phyloP scores from a whole-genome alignment of 2,113 vertebrate genomes.

The Melozone crissalis region DNA sequence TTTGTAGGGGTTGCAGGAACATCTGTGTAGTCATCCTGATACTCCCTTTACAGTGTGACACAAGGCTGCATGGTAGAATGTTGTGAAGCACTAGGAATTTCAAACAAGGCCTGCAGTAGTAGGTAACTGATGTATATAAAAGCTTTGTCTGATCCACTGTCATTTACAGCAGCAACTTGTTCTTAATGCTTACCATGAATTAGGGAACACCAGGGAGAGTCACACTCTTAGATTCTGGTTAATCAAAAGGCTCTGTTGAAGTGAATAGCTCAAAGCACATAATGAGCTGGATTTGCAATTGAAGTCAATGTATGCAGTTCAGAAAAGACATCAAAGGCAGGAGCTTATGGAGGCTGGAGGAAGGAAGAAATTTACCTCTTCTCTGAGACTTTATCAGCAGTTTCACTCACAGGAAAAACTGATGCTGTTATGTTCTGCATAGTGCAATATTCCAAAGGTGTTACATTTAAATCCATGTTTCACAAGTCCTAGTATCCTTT shows the following conservation, averaged over 20 bases:
- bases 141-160: neutral
- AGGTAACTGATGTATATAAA: neutral
- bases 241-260: slow-evolving; percentile 1
- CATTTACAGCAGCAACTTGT: neutral
- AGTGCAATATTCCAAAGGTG: neutral
- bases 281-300: neutral
- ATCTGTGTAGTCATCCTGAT: neutral
- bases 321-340: neutral
- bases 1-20: neutral
- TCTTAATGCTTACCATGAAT: neutral
- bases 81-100: neutral
- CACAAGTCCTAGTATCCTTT: neutral
- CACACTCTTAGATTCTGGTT: neutral
- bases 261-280: neutral
- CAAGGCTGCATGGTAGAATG: neutral
- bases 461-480: neutral
- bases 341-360: neutral
- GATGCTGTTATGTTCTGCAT: neutral
- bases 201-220: neutral
- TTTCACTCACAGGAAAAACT: neutral
- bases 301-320: neutral
- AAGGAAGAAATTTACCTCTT: neutral
- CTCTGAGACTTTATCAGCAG: neutral
- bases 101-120: neutral
- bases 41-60: neutral